Evolutionary conservation across 2,888 invertebrate genomes (phyloP).

Genomic region (Conomelus anceps): DNA sequence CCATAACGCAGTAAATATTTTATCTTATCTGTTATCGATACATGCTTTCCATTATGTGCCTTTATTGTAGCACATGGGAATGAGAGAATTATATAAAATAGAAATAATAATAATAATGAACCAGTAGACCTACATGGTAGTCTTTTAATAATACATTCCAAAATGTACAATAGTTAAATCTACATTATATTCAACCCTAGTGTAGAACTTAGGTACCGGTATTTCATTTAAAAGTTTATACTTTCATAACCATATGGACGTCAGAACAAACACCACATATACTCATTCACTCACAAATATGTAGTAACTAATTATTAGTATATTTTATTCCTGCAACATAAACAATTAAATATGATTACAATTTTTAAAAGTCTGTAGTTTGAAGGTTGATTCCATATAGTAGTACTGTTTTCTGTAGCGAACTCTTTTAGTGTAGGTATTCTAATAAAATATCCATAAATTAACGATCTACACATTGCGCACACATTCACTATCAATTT

Average conservation of each 20-base stretch:
- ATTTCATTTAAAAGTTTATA: not conserved
- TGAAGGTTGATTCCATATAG: not conserved
- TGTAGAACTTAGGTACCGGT: not conserved
- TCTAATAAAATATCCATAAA: not conserved
- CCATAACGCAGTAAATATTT: too few relatives aligned
- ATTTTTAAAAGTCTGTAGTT: not conserved
- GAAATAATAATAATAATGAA: not conserved
- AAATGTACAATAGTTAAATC: not conserved
- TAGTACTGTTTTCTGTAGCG: not conserved
- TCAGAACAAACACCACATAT: not conserved
- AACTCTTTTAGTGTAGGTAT: not conserved
- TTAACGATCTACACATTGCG: not conserved
- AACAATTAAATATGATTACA: not conserved
- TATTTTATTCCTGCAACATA: not conserved
- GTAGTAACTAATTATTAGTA: not conserved
- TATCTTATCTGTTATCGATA: too few relatives aligned
- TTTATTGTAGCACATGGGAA: too few relatives aligned
- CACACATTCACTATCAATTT: not conserved
- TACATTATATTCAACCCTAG: not conserved
- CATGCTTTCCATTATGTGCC: too few relatives aligned
- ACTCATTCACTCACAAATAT: not conserved
- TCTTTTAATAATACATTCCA: not conserved
- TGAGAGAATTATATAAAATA: not conserved
- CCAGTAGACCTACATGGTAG: not conserved
- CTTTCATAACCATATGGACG: not conserved